Evolutionary conservation across 2,797 vertebrate genomes (phyloP).

Genomic region (Sebastes nivosus): DNA sequence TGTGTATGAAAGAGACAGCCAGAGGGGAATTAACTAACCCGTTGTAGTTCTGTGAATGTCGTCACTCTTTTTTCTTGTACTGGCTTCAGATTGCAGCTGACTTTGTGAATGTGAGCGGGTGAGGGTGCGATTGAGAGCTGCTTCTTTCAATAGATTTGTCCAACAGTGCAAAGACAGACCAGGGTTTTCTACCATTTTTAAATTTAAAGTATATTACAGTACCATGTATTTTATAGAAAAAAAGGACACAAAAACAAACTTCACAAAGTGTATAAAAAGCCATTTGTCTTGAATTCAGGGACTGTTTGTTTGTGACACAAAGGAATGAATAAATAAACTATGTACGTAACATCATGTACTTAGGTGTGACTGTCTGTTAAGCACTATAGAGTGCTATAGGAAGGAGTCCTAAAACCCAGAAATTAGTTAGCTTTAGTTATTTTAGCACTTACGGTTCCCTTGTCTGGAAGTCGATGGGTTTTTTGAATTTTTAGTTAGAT

Average conservation of each 20-base stretch:
- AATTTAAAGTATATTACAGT: constrained; percentile 61
- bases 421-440: too few relatives aligned
- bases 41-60: constrained; percentile 36
- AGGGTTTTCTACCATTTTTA: constrained; percentile 80
- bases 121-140: constrained; percentile 9
- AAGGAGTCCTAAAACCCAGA: too few relatives aligned
- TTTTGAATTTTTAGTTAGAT: too few relatives aligned
- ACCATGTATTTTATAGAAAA: constrained; percentile 71
- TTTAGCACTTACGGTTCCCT: too few relatives aligned
- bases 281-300: constrained; percentile 82
- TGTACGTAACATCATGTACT: constrained; percentile 35
- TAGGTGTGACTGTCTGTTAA: not conserved
- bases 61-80: constrained; percentile 21
- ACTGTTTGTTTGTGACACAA: constrained; percentile 79
- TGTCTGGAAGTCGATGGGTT: too few relatives aligned
- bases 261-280: constrained; percentile 69
- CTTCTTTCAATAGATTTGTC: constrained; percentile 57
- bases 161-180: constrained; percentile 41
- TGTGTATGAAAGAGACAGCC: not conserved
- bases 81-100: constrained; percentile 18
- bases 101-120: not conserved
- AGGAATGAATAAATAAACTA: constrained; percentile 75
- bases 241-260: constrained; percentile 55
- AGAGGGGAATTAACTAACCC: not conserved
- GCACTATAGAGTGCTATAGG: not conserved